Conservation (phyloP, 1,140 invertebrate genomes). For the Contarinia nasturtii region DNA sequence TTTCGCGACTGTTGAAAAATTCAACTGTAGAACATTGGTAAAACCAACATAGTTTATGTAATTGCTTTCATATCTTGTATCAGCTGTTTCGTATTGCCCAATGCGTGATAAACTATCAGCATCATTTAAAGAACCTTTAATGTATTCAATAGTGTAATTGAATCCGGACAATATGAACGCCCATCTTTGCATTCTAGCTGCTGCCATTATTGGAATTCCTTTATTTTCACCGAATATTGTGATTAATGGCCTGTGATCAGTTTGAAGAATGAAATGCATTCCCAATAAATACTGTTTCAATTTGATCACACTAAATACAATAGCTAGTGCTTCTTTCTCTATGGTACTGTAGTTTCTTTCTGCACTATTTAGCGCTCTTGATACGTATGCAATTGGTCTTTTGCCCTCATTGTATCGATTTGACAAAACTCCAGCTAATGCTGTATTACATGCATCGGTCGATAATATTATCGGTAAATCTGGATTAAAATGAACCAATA, state of each 20-base stretch:
- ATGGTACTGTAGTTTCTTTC: conserved; percentile 29
- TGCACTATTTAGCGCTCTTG: conserved; percentile 20
- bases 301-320: conserved; percentile 29
- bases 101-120: conserved; percentile 5
- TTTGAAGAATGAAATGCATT: conserved; percentile 24
- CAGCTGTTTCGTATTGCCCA: conserved; percentile 1
- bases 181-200: conserved; percentile 18
- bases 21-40: too few relatives aligned
- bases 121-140: conserved; percentile 5
- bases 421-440: conserved; percentile 5
- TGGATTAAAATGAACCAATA: conserved; percentile 6
- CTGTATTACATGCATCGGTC: conserved; percentile 6
- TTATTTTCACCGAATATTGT: conserved; percentile 22
- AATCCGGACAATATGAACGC: conserved; percentile 17
- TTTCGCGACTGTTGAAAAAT: too few relatives aligned
- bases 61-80: too few relatives aligned
- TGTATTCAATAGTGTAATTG: conserved; percentile 18
- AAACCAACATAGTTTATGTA: too few relatives aligned
- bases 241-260: conserved; percentile 29
- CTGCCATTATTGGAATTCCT: conserved; percentile 14
- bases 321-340: conserved; percentile 31
- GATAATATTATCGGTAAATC: conserved; percentile 5
- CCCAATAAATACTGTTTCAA: conserved; percentile 33
- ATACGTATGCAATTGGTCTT: conserved; percentile 25
- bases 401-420: conserved; percentile 11